Conservation (phyloP, 2,797 vertebrate genomes). For the Sebastes jordani region DNA sequence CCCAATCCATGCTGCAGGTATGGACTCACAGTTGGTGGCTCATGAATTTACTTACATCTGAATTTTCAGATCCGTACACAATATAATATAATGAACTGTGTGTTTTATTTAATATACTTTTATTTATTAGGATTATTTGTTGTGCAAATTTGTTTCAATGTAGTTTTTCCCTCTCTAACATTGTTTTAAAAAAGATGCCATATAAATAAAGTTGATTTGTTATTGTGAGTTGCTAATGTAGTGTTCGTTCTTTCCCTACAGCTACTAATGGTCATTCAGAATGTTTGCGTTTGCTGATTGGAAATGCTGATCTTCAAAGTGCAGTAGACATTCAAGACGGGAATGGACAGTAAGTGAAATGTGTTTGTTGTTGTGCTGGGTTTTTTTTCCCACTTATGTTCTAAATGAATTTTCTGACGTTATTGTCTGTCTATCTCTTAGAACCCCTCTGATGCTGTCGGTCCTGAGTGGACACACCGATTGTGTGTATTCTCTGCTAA, state of each 20-base stretch:
- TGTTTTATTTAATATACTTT: neutral
- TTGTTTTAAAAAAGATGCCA: neutral
- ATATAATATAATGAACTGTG: neutral
- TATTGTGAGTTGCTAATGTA: neutral
- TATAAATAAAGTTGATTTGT: neutral
- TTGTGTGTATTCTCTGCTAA: constrained; percentile 95
- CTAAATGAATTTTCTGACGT: neutral
- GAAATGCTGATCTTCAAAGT: constrained; percentile 95
- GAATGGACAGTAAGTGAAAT: constrained; percentile 92
- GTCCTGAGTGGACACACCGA: constrained; percentile 97
- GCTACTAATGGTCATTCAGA: constrained; percentile 98
- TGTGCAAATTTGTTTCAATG: neutral
- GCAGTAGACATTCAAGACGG: constrained; percentile 98
- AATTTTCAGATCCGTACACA: neutral
- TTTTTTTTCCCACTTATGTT: neutral
- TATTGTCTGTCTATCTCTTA: constrained; percentile 57
- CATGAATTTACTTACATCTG: neutral
- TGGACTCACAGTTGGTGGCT: neutral
- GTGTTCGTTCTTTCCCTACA: constrained; percentile 55
- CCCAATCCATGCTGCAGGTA: constrained; percentile 97
- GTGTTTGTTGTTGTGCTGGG: neutral
- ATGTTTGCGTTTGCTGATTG: constrained; percentile 95
- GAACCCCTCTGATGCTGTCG: constrained; percentile 96
- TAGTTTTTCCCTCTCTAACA: neutral
- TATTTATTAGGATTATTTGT: too few species aligned